Conservation (phyloP, 2,797 vertebrate species). For the Anabas testudineus region DNA sequence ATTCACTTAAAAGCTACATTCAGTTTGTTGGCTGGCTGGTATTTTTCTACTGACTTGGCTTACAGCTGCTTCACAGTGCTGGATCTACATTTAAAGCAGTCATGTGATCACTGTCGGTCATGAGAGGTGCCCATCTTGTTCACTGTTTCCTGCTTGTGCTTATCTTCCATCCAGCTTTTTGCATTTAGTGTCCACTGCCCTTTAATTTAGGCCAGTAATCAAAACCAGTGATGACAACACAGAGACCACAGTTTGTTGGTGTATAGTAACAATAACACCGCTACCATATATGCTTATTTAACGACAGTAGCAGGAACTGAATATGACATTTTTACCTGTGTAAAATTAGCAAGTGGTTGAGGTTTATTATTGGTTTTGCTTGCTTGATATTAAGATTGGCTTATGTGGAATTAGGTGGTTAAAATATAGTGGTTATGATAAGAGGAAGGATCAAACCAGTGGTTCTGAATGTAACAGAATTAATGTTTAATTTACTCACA, state of each 20-base stretch:
- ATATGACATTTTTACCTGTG: slow-evolving; percentile 4
- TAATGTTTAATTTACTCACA: slow-evolving; percentile 1
- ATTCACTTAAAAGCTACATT: slow-evolving; percentile 42
- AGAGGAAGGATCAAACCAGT: slow-evolving; percentile 21
- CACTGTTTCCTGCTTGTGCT: slow-evolving; percentile 81
- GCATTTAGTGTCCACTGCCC: slow-evolving; percentile 66
- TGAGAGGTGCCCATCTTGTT: slow-evolving; percentile 69
- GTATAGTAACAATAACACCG: background rate
- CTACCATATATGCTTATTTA: background rate
- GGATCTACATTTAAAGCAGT: slow-evolving; percentile 45
- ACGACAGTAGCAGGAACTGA: slow-evolving; percentile 4
- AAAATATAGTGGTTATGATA: background rate
- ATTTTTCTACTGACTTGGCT: slow-evolving; percentile 56
- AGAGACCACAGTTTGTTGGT: slow-evolving; percentile 40
- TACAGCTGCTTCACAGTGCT: slow-evolving; percentile 58
- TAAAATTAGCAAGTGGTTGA: slow-evolving; percentile 17
- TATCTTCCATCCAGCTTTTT: slow-evolving; percentile 81
- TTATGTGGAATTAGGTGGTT: slow-evolving; percentile 4
- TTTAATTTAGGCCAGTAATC: slow-evolving; percentile 42
- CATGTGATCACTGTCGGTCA: slow-evolving; percentile 52
- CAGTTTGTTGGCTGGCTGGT: slow-evolving; percentile 50
- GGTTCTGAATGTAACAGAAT: slow-evolving; percentile 31
- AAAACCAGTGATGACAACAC: slow-evolving; percentile 24
- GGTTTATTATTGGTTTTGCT: slow-evolving; percentile 12
- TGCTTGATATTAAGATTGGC: slow-evolving; percentile 16